A percentile compares a stretch with the other conserved stretches of the same genome.
Evolutionary conservation across 53 echinoderm and acorn worm species (phyloP).

Genomic region (Luidia sarsii): DNA sequence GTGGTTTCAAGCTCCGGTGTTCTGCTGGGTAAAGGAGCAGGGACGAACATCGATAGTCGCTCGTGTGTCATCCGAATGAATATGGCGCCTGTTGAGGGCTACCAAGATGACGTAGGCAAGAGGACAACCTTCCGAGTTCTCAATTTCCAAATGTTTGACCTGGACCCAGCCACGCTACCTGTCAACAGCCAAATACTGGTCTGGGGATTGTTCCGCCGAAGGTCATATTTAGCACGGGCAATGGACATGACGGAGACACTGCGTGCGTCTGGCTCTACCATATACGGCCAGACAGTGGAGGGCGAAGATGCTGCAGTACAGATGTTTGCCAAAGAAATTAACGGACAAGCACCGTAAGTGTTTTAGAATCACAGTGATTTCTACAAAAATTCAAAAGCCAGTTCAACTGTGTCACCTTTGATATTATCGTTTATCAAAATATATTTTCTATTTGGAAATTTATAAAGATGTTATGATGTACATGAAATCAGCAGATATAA

Average conservation of each 20-base stretch:
- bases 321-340: conserved; percentile 13
- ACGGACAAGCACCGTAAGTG: no score
- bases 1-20: conserved; percentile 65
- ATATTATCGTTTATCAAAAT: no score
- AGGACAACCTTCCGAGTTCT: conserved; percentile 57
- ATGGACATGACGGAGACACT: background rate
- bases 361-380: no score
- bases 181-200: background rate
- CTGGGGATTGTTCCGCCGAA: conserved; percentile 10
- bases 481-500: no score
- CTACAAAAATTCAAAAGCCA: no score
- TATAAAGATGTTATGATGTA: no score
- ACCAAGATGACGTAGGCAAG: conserved; percentile 54
- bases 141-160: background rate
- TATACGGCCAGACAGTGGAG: conserved; percentile 15
- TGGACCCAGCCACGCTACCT: background rate
- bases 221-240: background rate
- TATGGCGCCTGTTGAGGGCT: conserved; percentile 45
- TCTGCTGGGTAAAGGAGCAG: conserved; percentile 57
- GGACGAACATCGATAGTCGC: conserved; percentile 50
- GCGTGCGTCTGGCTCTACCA: background rate
- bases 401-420: no score
- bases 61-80: conserved; percentile 69
- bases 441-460: no score
- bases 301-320: conserved; percentile 9